Percentiles rank a stretch among this genome's conserved stretches.
Evolutionary conservation across 2,113 vertebrate genomes (phyloP).

Genomic region (Podarcis muralis): DNA sequence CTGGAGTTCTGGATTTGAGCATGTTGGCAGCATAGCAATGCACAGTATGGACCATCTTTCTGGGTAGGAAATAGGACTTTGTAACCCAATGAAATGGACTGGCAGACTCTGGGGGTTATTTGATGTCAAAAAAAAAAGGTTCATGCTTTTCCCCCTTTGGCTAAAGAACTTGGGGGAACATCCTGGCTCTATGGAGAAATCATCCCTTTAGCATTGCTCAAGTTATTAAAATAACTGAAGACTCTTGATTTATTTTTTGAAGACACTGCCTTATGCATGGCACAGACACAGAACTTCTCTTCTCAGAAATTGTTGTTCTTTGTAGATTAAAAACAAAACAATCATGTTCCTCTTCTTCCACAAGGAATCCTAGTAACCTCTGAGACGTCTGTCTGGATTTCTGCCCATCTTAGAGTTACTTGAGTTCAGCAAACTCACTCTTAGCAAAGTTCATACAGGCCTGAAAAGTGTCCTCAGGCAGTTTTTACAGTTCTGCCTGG

Average conservation of each 20-base stretch:
- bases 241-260: background rate
- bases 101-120: background rate
- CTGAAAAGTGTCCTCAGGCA: conserved; percentile 26
- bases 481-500: background rate
- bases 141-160: conserved; percentile 8
- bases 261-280: conserved; percentile 4
- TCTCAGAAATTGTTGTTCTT: conserved; percentile 65
- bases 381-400: conserved; percentile 70
- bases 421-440: conserved; percentile 45
- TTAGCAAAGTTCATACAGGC: conserved; percentile 49
- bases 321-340: conserved; percentile 29
- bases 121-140: background rate
- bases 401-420: conserved; percentile 64
- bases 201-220: background rate
- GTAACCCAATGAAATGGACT: background rate
- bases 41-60: background rate
- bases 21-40: background rate
- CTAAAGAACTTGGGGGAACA: conserved; percentile 47
- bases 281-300: background rate
- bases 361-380: conserved; percentile 70
- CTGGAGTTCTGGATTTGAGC: background rate
- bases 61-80: background rate
- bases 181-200: conserved; percentile 43
- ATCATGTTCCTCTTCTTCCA: conserved; percentile 57
- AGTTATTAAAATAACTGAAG: background rate